These are phyloP conservation scores for Hirundo rustica DNA, from an alignment of 2,797 vertebrate genomes.

Conservation along the genomic window DNA sequence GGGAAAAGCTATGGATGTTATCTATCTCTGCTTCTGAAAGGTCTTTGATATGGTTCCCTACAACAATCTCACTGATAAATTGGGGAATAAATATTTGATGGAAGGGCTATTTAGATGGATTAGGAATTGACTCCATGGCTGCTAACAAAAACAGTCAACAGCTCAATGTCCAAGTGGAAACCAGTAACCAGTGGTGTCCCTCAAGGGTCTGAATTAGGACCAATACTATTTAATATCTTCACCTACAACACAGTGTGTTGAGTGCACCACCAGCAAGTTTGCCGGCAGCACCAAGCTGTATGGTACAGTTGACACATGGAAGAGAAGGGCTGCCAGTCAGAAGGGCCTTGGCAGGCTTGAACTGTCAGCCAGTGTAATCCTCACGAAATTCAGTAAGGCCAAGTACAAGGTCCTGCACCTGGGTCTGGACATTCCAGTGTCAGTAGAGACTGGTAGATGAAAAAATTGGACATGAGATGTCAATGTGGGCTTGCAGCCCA, in stretches of 20 bases:
- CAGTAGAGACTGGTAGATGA: not conserved
- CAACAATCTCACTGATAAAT: not conserved
- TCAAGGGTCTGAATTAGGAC: not conserved
- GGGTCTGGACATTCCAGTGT: not conserved
- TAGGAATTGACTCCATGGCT: not conserved
- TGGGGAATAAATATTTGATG: not conserved
- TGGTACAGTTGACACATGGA: accelerated
- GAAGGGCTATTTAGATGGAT: not conserved
- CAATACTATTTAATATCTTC: not conserved
- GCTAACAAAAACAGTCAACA: not conserved
- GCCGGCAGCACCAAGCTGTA: not conserved
- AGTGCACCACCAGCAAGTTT: not conserved
- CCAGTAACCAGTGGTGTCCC: not conserved
- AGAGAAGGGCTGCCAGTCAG: not conserved
- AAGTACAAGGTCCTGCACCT: not conserved
- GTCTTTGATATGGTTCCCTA: not conserved
- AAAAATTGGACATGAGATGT: not conserved
- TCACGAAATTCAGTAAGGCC: not conserved
- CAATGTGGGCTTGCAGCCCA: not conserved
- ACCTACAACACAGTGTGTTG: not conserved
- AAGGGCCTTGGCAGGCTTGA: not conserved
- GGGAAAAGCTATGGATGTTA: not conserved
- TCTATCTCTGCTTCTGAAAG: not conserved
- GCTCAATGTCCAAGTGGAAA: not conserved
- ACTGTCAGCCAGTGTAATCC: not conserved